Evolutionary conservation across 2,113 vertebrate species (phyloP), one percentile per base, ranked within the genome.

Genomic region (Ceyx cyanopectus): DNA sequence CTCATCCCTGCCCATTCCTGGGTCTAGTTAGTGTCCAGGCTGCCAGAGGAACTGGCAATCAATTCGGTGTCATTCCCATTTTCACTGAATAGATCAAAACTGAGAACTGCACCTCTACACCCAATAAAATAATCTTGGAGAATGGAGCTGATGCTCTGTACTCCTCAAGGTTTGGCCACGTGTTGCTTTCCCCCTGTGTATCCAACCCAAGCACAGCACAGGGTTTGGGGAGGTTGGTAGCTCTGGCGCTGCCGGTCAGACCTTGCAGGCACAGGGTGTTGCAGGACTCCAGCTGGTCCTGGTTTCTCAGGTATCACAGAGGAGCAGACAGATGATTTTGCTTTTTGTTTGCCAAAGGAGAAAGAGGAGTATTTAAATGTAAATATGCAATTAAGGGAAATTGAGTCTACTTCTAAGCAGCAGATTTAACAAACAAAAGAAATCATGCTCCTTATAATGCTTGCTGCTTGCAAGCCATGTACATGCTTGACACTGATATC

Each of bases 351-450:
- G 60, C 80, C 75, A 63, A 51, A 82, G 60, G 85, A 94, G 41
- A 78, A 86, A 50, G 41, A 45, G 56, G 60, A 74, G 80, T 90
- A 88, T 88, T 81, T 81, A 84, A 82, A 90, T 87, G 72, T 87
- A 93, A 96, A 89, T 89, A 70, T 13, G 68, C 85, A 87, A 91
- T 94, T 90, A 91, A 77, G 73, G 67, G 80, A 92, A 77, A 92
- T 87, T 77, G 77, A 89, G 48, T 60, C 68, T 56, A 17, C 24
- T 92, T 93, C 78, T 82, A 40, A 89, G 84, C 86, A 68, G 83
- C 84, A 85, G 77, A 87, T 89, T 74, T 80, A 92, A 63, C 78
- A 63, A 78, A 94, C 80, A 89, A 73, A 87, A 92, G 85, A 87
- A 90, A 92, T 92, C 56, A 48, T 16, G n/a, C n/a, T 70, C 57